Evolutionary conservation across 1,140 invertebrate genomes (phyloP), one percentile per base, ranked within the genome.

Genomic region (Penaeus chinensis): DNA sequence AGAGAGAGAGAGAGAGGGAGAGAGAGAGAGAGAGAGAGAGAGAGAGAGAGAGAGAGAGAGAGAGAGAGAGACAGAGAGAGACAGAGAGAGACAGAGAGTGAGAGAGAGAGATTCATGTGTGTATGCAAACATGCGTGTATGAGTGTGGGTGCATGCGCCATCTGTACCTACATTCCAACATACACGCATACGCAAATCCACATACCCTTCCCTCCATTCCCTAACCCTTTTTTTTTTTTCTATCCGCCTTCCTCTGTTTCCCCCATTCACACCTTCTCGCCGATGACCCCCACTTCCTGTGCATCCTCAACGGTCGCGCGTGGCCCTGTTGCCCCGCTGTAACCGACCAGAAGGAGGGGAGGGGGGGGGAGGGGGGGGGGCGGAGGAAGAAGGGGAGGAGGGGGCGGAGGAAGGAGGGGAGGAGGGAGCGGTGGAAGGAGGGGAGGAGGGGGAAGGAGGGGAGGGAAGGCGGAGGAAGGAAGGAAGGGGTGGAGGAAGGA

Each of bases 11-110:
- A 54, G 47, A 10, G 10, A 32, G 71, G 13, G 24, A 74, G 71
- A 74, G 71, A 27, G 71, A 74, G n/a, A 74, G 69, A 32, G 69
- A 74, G 69, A 32, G 69, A 74, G 69, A 32, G 69, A 74, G 69
- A 32, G 69, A 74, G 69, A 32, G 69, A 74, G 69, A 74, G 69
- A 71, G 69, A 74, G 69, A 54, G 69, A 32, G 69, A 74, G 69
- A 74, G 69, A 32, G 69, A 74, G 69, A 74, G 69, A 32, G 69
- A 74, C 27, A 74, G 71, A 32, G 24, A 74, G 71, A 74, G 71
- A 32, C 5, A 74, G 71, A 74, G 71, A 74, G 27, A 71, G 13
- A 32, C 5, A 24, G 32, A 18, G 32, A 71, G n/a, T 27, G n/a
- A 71, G n/a, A 32, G 69, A 10, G 37, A 42, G 37, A 42, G 37